Percentiles rank a stretch among this genome's conserved stretches.
Evolutionary conservation across 2,888 invertebrate species (phyloP).

Genomic region (Nemurella pictetii): DNA sequence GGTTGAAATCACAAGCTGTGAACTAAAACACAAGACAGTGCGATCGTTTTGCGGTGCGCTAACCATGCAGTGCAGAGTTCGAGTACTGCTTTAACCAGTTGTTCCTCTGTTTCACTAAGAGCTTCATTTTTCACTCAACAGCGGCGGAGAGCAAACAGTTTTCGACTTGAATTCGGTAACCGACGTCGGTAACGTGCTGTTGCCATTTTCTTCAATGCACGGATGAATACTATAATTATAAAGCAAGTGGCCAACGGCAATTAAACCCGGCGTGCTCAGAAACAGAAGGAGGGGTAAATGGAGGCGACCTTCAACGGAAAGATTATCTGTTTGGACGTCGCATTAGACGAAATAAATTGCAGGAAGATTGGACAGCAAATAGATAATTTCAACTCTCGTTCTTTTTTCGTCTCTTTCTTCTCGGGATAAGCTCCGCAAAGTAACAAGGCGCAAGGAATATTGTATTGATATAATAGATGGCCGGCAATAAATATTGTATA

Average conservation of each 20-base stretch:
- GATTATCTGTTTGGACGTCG: neutral
- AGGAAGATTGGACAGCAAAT: neutral
- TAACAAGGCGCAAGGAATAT: neutral
- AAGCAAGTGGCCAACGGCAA: neutral
- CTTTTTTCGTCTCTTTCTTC: neutral
- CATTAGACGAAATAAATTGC: neutral
- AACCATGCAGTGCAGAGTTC: neutral
- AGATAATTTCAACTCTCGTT: neutral
- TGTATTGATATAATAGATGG: slow-evolving; percentile 6
- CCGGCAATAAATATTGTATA: slow-evolving; percentile 1
- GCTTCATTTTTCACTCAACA: neutral
- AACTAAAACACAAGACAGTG: neutral
- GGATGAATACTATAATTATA: neutral
- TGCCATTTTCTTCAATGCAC: neutral
- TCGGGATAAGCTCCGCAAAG: neutral
- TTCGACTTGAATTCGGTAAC: neutral
- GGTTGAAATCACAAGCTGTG: neutral
- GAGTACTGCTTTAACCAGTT: neutral
- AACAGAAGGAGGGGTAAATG: neutral
- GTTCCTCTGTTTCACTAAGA: neutral
- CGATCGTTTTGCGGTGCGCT: neutral
- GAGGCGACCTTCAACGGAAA: neutral
- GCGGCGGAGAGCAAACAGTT: neutral
- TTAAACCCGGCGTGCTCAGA: neutral
- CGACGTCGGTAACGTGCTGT: neutral